Base-by-base conservation (phyloP, 2,113 vertebrate genomes). In the Indicator indicator region DNA sequence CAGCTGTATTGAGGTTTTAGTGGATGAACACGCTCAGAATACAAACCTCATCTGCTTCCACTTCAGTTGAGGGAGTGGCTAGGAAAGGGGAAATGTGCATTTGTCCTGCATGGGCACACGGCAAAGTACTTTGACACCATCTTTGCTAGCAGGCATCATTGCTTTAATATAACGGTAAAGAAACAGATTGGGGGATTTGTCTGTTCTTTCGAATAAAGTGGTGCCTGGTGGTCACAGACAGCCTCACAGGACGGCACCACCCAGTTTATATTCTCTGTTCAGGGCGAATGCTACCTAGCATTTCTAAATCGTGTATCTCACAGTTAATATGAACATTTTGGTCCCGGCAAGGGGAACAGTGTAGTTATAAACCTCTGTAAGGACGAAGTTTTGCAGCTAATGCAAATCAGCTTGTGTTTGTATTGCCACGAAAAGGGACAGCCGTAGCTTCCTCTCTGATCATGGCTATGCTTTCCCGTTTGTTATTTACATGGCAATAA, bases 401-500 rank as follows among this genome's bases (percentile, higher is more conserved):
- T 23, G 36, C n/a, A 36, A 91, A 56, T 76, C 75, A 85, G 82
- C 55, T 28, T 33, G 0, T 48, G 42, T 40, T 64, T 32, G 28
- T 36, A 23, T 90, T 56, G 88, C 75, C 55, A 83, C 75, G 88
- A 69, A 87, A 94, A 94, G 69, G 72, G 79, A 48, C 79, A 67
- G 60, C 40, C 78, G 90, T 83, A 59, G 90, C 38, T 87, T 83
- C 64, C 68, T 70, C 67, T 87, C 30, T 72, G 65, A 70, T 76
- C 59, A 6, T 3, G 33, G 44, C 68, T 63, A 0, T 33, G 82
- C 78, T 62, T 83, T 72, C 30, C 85, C 62, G 40, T 77, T 81
- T 71, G 70, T 86, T 89, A 28, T 55, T 89, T 89, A 63, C 75
- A 67, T 6, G 0, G 52, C 79, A 60, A 2, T 73, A 89, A 59